Percentiles rank a stretch among this genome's conserved stretches.
Conservation (phyloP, 2,113 vertebrate genomes). For the Thalassoma bifasciatum region DNA sequence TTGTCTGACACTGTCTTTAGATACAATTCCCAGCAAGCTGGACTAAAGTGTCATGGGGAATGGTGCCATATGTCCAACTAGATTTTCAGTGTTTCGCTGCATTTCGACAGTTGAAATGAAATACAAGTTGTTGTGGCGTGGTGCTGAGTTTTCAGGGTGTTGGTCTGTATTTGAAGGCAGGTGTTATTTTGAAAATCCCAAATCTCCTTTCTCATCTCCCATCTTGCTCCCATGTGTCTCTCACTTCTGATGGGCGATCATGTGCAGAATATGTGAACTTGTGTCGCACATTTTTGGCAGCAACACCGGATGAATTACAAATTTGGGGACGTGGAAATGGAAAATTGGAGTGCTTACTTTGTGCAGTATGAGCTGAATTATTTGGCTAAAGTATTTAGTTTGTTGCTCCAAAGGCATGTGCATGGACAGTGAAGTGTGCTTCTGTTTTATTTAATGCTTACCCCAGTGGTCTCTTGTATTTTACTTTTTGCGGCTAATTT, state of each 20-base stretch:
- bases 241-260: conserved; percentile 50
- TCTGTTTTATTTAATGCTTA: conserved; percentile 34
- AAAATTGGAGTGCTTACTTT: conserved; percentile 12
- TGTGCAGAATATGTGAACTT: conserved; percentile 32
- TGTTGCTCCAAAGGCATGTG: conserved; percentile 21
- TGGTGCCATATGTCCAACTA: conserved; percentile 75
- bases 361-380: conserved; percentile 1
- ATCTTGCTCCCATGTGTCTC: conserved; percentile 51
- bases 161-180: conserved; percentile 65
- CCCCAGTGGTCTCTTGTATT: conserved; percentile 27
- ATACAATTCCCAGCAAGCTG: conserved; percentile 82
- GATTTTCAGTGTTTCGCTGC: conserved; percentile 68
- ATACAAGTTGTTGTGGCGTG: conserved; percentile 45
- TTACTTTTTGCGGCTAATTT: conserved; percentile 30
- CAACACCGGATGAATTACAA: background rate
- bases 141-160: conserved; percentile 53
- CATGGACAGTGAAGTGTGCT: conserved; percentile 25
- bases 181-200: conserved; percentile 77
- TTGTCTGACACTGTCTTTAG: conserved; percentile 81
- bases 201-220: conserved; percentile 76
- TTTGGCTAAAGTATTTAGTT: background rate
- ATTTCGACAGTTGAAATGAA: conserved; percentile 70
- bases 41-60: conserved; percentile 75
- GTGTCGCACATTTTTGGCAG: conserved; percentile 31
- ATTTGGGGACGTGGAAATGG: conserved; percentile 21